These are phyloP conservation scores for Zygogramma bicolorata DNA, from an alignment of 2,888 invertebrate species.

Conservation along the genomic window DNA sequence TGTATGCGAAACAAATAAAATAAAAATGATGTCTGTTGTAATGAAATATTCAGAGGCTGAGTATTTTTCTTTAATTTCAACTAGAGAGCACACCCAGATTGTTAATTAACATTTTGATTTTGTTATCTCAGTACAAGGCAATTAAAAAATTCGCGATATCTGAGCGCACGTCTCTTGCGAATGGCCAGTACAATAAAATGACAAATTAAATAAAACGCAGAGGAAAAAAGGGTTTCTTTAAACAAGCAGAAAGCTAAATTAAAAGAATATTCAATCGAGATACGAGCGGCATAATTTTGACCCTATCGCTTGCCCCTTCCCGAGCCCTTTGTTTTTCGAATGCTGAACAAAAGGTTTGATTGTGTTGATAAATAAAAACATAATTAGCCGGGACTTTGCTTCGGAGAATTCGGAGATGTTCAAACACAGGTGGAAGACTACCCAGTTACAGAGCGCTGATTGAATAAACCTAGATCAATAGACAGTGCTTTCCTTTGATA, in stretches of 20 bases:
- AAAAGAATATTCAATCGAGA: constrained; percentile 64
- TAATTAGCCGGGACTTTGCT: constrained; percentile 38
- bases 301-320: constrained; percentile 41
- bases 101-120: constrained; percentile 68
- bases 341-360: constrained; percentile 41
- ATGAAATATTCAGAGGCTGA: constrained; percentile 62
- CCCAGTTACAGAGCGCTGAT: neutral
- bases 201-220: constrained; percentile 64
- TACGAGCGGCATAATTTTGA: constrained; percentile 46
- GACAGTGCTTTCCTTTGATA: too few species aligned
- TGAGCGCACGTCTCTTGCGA: constrained; percentile 59
- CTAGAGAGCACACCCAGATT: constrained; percentile 64
- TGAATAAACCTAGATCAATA: too few species aligned
- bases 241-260: constrained; percentile 64
- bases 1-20: constrained; percentile 55
- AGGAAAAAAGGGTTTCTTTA: constrained; percentile 61
- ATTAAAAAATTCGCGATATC: constrained; percentile 67
- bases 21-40: constrained; percentile 53
- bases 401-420: constrained; percentile 21
- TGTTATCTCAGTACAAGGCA: constrained; percentile 66
- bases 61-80: constrained; percentile 67
- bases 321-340: constrained; percentile 33
- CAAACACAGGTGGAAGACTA: constrained; percentile 31
- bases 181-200: constrained; percentile 64
- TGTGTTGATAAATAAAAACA: constrained; percentile 49